phyloP scores from a whole-genome alignment of 1,140 invertebrate species.

The Hycleus cichorii region DNA sequence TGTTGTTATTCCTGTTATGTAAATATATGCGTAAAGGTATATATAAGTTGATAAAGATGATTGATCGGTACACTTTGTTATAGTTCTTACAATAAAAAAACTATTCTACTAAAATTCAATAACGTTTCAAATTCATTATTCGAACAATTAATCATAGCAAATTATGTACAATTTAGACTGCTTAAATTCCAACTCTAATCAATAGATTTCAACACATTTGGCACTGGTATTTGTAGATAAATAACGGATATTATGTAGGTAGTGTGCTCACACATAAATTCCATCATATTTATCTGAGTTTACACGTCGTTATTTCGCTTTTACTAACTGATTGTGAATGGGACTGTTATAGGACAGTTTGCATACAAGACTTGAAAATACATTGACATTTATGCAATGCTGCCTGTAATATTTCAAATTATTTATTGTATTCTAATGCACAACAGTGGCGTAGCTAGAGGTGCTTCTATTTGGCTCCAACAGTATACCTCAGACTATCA shows the following conservation, averaged over 20 bases:
- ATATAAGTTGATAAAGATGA: no score
- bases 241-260: neutral
- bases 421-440: slow-evolving; percentile 13
- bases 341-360: neutral
- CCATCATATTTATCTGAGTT: slow-evolving; percentile 1
- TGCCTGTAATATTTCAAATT: slow-evolving; percentile 9
- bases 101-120: no score
- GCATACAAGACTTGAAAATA: slow-evolving; percentile 1
- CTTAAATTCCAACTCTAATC: no score
- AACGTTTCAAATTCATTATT: no score
- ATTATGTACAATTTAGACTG: no score
- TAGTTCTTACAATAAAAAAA: no score
- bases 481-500: no score
- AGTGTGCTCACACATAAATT: slow-evolving; percentile 1
- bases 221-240: no score
- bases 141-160: no score
- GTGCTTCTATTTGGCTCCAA: neutral
- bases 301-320: slow-evolving; percentile 8
- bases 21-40: neutral
- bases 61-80: no score
- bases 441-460: neutral
- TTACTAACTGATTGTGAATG: no score
- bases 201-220: no score
- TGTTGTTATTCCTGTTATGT: neutral
- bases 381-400: slow-evolving; percentile 9